Conservation (phyloP, 1,140 invertebrate species). For the Drosophila auraria region DNA sequence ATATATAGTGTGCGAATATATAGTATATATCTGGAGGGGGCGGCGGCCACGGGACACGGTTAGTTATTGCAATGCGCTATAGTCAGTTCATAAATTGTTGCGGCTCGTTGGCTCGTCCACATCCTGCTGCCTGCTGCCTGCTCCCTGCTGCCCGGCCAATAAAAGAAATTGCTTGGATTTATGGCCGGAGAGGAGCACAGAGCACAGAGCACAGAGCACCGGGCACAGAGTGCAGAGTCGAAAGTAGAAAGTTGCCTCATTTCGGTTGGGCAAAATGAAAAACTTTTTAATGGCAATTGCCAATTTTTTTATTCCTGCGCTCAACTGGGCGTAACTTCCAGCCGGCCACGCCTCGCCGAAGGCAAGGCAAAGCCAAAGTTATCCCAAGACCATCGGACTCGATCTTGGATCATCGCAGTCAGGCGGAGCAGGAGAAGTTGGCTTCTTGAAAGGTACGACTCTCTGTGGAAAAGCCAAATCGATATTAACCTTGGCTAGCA, state of each 20-base stretch:
- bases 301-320: conserved; percentile 3
- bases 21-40: conserved; percentile 42
- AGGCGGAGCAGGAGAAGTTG: not conserved
- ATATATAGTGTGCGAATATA: conserved; percentile 33
- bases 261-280: conserved; percentile 50
- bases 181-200: conserved; percentile 26
- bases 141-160: conserved; percentile 31
- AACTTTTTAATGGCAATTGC: conserved; percentile 70
- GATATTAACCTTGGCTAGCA: conserved; percentile 1
- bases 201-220: not conserved
- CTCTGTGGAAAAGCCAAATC: not conserved
- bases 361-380: conserved; percentile 18
- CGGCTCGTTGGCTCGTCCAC: conserved; percentile 52
- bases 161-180: conserved; percentile 57
- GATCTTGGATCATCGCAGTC: conserved; percentile 23
- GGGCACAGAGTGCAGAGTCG: not conserved
- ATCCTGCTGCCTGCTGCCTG: conserved; percentile 11
- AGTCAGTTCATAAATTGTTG: conserved; percentile 82
- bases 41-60: conserved; percentile 12
- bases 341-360: conserved; percentile 23
- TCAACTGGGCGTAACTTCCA: conserved; percentile 12
- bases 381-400: conserved; percentile 30
- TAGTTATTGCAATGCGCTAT: conserved; percentile 57
- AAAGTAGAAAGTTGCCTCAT: conserved; percentile 40
- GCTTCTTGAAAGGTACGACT: too few relatives aligned